These are phyloP conservation scores for Entomobrya multifasciata DNA, from an alignment of 2,888 invertebrate genomes.

Conservation along the genomic window DNA sequence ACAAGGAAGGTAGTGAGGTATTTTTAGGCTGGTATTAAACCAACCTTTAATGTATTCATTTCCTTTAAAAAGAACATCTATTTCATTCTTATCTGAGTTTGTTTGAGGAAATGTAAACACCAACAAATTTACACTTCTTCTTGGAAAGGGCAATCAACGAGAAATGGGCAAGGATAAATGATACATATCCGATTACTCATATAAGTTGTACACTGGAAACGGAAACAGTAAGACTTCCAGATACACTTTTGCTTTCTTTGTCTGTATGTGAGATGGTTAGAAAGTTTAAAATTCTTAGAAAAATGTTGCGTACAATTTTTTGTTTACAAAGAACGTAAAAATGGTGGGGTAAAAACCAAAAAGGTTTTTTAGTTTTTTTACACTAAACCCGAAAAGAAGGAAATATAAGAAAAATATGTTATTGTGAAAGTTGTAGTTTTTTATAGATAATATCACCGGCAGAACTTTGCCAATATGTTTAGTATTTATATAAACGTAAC, in stretches of 20 bases:
- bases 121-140: slow-evolving; percentile 20
- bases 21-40: too few species aligned
- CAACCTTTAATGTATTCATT: background rate
- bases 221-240: background rate
- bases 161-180: background rate
- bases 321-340: too few species aligned
- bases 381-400: background rate
- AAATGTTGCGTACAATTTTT: too few species aligned
- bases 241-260: too few species aligned
- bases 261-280: too few species aligned
- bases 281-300: too few species aligned
- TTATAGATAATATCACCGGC: background rate
- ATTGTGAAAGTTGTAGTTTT: slow-evolving; percentile 4
- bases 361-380: background rate
- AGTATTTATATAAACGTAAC: too few species aligned
- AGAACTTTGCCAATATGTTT: too few species aligned
- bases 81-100: background rate
- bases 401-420: slow-evolving; percentile 33
- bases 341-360: too few species aligned
- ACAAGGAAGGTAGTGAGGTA: too few species aligned
- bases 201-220: slow-evolving; percentile 1
- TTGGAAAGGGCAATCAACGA: background rate
- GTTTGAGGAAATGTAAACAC: slow-evolving; percentile 33
- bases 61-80: background rate
- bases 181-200: slow-evolving; percentile 36